Evolutionary conservation across 2,797 vertebrate species (phyloP), one percentile per base, ranked within the genome.

Genomic region (Enteromius treurensis): DNA sequence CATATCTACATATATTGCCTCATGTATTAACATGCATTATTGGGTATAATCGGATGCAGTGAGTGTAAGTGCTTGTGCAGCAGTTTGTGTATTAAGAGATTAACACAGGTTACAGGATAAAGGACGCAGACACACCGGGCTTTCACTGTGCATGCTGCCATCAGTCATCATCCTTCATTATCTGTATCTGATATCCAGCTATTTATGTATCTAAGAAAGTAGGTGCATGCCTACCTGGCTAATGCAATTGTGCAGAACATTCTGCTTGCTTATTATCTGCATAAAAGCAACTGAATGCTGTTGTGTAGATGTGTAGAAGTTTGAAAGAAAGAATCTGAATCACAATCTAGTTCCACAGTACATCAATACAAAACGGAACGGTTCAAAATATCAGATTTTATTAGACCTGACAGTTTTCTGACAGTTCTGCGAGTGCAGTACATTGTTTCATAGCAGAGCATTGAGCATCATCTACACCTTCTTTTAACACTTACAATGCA

Each of bases 81-180:
- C 94, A 93, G 86, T 88, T 90, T 85, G 82, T 10, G 88, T 87
- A 93, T 95, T 94, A 93, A 89, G 87, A 89, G 93, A 94, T 95
- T 93, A 94, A 84, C 78, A 88, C 90, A 89, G 91, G 91, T 91
- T 86, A 88, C 87, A 91, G 80, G 88, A 83, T 87, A 91, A 89
- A 93, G 93, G 93, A 92, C 92, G 89, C 89, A 88, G 84, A 67
- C 73, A 82, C 62, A 45, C 90, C 91, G 69, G 80, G 90, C 89
- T 93, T 91, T 91, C 91, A 89, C 70, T 90, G 90, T 87, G 92
- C 92, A 37, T 92, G 93, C 85, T 89, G 88, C 92, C 90, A 87
- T 82, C 17, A 78, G 89, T 90, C 90, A 90, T 90, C 88, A 86
- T 83, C 92, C 86, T 85, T 80, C 81, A 85, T 94, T 93, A 94